A percentile compares a stretch with the other conserved stretches of the same genome.
Evolutionary conservation across 1,140 invertebrate genomes (phyloP).

Genomic region (Cylas formicarius): DNA sequence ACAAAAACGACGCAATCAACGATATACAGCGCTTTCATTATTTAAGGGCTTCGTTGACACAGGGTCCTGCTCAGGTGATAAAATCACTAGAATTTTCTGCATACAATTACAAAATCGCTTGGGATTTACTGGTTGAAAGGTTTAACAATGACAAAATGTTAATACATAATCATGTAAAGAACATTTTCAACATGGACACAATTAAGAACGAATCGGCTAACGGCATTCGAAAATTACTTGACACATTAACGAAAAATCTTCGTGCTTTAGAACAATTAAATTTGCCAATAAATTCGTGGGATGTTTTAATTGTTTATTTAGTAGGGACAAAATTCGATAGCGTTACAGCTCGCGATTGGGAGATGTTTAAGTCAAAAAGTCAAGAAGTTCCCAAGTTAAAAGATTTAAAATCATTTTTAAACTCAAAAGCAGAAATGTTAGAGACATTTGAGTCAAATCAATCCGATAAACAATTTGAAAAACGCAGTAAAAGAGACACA

Average conservation of each 20-base stretch:
- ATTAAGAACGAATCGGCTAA: conserved; percentile 8
- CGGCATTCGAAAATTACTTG: conserved; percentile 13
- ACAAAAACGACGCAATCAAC: conserved; percentile 22
- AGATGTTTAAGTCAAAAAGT: conserved; percentile 9
- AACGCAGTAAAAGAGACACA: too few relatives aligned
- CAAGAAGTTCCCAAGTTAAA: too few relatives aligned
- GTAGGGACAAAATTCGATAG: conserved; percentile 16
- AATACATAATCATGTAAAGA: conserved; percentile 12
- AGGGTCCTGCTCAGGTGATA: conserved; percentile 27
- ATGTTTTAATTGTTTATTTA: conserved; percentile 23
- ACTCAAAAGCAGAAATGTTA: too few relatives aligned
- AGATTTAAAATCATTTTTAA: too few relatives aligned
- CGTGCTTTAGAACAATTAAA: conserved; percentile 16
- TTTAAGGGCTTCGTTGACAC: conserved; percentile 29
- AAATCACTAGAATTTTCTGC: conserved; percentile 26
- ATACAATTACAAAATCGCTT: conserved; percentile 32
- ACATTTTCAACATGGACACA: conserved; percentile 8
- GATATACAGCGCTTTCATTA: conserved; percentile 35
- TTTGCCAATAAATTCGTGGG: conserved; percentile 24
- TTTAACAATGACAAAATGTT: conserved; percentile 31
- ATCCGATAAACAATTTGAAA: too few relatives aligned
- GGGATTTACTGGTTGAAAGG: conserved; percentile 30
- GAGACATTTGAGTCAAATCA: too few relatives aligned
- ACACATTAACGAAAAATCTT: conserved; percentile 20
- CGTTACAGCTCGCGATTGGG: conserved; percentile 19